Evolutionary conservation across 1,140 invertebrate genomes (phyloP), one percentile per base, ranked within the genome.

Genomic region (Mercenaria mercenaria): DNA sequence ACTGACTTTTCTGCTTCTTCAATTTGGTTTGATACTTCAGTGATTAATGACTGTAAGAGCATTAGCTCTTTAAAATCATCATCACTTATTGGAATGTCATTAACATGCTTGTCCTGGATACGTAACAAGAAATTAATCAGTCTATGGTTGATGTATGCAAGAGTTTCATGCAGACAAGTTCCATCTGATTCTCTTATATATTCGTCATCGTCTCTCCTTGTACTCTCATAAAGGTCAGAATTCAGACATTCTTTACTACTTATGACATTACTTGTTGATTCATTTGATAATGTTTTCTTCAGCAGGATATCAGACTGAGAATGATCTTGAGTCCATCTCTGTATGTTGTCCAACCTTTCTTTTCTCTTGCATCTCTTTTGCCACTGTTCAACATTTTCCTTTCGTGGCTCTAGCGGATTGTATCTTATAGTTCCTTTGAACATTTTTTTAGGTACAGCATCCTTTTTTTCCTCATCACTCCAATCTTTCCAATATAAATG

Each of bases 341-440:
- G 26, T 0, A 87, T 23, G 37, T 20, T 41, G 37, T 87, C 67
- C 26, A 87, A 52, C 37, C 84, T 87, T 56, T 76, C 39, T 43
- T 87, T 87, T 29, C 72, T 77, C 59, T 87, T 76, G 26, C 84
- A 87, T 15, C 84, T 61, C 77, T 77, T 23, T 26, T 20, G 23
- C 67, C 67, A 87, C 3, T 41, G n/a, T 37, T 39, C 77, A 26
- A 23, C 26, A 20, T 59, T 20, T 15, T 87, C 52, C 59, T 61
- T 87, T 34, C 41, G 3, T 67, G 15, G 39, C n/a, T 56, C 41
- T 59, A n/a, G 3, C 6, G 6, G 6, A 26, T 26, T 59, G 56
- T 20, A 20, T 10, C 20, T 10, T 50, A 50, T 50, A 8, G 6
- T 26, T 20, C 20, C 56, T 59, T 59, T 26, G 6, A 6, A 4